These are phyloP conservation scores for Mola mola DNA, from an alignment of 2,113 vertebrate species.

Conservation along the genomic window DNA sequence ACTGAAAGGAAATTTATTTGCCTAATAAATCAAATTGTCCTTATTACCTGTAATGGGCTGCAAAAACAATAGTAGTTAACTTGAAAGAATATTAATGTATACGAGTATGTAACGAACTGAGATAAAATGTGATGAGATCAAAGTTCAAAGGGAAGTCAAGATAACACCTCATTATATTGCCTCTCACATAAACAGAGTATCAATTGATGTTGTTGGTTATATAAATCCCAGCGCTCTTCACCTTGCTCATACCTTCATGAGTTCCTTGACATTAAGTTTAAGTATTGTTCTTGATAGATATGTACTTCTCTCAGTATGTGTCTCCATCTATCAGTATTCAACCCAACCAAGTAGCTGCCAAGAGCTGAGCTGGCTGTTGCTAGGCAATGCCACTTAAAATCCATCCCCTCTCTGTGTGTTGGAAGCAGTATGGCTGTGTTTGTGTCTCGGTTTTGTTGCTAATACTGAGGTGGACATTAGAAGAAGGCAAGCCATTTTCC, in stretches of 20 bases:
- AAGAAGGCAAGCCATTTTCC: conserved; percentile 31
- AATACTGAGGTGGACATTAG: conserved; percentile 30
- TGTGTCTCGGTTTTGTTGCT: conserved; percentile 49
- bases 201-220: conserved; percentile 14
- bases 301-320: conserved; percentile 8
- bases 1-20: no score
- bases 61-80: no score
- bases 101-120: no score
- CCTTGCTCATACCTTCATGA: conserved; percentile 40
- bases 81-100: no score
- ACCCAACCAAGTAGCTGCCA: conserved; percentile 65
- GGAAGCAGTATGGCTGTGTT: conserved; percentile 54
- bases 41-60: no score
- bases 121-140: no score
- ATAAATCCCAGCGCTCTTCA: conserved; percentile 17
- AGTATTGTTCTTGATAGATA: conserved; percentile 12
- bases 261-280: conserved; percentile 45
- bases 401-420: conserved; percentile 55
- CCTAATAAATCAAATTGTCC: no score
- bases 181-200: conserved; percentile 4
- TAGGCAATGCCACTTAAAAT: conserved; percentile 77
- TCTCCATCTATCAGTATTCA: conserved; percentile 68
- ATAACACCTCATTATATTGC: not conserved
- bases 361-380: conserved; percentile 78
- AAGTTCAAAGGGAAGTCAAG: no score